Evolutionary conservation across 2,888 invertebrate genomes (phyloP), one percentile per base, ranked within the genome.

Genomic region (Euplagia quadripunctaria): DNA sequence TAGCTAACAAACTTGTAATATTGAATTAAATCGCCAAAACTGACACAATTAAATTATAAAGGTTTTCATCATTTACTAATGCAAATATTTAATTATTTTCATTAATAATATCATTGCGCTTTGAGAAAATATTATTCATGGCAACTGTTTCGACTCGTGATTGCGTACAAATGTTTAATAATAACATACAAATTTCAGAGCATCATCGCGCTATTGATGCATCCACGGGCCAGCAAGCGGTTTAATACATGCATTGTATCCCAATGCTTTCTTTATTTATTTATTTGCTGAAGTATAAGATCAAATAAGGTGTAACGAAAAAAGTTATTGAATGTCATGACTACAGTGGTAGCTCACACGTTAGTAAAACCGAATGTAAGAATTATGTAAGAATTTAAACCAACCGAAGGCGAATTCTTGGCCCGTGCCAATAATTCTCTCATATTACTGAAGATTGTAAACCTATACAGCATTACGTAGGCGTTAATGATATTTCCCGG

Each of bases 1-100:
- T 88, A 87, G 76, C 49, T 72, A 77, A 68, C 72, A 75, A 76
- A 83, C 85, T 79, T 74, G 65, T 80, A 77, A 83, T 81, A 85
- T 85, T 74, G 77, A 85, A 85, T 86, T 75, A 75, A 85, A 84
- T 84, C 66, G 82, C 65, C 79, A 79, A 85, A 85, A 88, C 82
- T 88, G 85, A 77, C 74, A 42, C 76, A 79, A 89, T 90, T 87
- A 79, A 88, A 88, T 91, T 90, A 89, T 84, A 82, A 88, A 88
- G 89, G 88, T 87, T 85, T 81, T 79, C 83, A 78, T 82, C 87
- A 84, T 87, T 89, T 85, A 80, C 75, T 52, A 73, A 73, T 72
- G 68, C 77, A 80, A 86, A 72, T 71, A 46, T 46, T 46, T 42
- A 61, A 71, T 31, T 70, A 55, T 66, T 68, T 52, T 52, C 14